phyloP scores from a whole-genome alignment of 2,113 vertebrate genomes.

The Misgurnus mizolepis region DNA sequence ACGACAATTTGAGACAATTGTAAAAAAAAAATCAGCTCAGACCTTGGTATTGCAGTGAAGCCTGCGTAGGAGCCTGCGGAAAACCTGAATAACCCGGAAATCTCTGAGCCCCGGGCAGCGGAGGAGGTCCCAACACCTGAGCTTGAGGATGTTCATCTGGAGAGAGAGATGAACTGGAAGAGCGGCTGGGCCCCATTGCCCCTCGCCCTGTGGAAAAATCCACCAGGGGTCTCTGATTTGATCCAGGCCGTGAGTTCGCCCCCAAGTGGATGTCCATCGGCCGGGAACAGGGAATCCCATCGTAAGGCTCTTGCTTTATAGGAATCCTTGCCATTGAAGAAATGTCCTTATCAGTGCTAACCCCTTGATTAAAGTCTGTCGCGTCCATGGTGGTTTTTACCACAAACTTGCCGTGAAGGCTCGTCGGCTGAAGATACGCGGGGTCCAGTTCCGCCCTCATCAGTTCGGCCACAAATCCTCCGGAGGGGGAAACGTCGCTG shows the following conservation, averaged over 20 bases:
- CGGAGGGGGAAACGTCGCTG: constrained; percentile 89
- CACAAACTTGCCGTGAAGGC: constrained; percentile 89
- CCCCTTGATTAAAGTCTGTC: constrained; percentile 81
- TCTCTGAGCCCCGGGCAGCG: constrained; percentile 80
- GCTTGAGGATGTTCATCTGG: constrained; percentile 78
- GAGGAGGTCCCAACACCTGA: constrained; percentile 70
- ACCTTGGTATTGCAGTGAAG: constrained; percentile 31
- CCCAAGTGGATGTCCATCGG: constrained; percentile 75
- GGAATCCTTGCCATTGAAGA: constrained; percentile 72
- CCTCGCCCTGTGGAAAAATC: constrained; percentile 77
- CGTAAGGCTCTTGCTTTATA: constrained; percentile 89
- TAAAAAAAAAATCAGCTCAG: not conserved
- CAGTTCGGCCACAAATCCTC: constrained; percentile 93
- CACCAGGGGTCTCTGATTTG: constrained; percentile 73
- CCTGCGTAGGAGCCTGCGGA: constrained; percentile 71
- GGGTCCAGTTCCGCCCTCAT: constrained; percentile 93
- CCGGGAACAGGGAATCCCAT: constrained; percentile 79
- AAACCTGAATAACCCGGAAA: constrained; percentile 84
- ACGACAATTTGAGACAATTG: not conserved
- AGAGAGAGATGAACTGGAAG: constrained; percentile 81
- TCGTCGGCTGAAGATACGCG: constrained; percentile 83
- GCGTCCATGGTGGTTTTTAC: constrained; percentile 86
- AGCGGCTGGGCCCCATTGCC: constrained; percentile 72
- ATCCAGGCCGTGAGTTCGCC: constrained; percentile 70
- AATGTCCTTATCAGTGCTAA: constrained; percentile 81